Percentiles rank a stretch among this genome's conserved stretches.
Evolutionary conservation across 2,113 vertebrate species (phyloP).

Genomic region (Lota lota): DNA sequence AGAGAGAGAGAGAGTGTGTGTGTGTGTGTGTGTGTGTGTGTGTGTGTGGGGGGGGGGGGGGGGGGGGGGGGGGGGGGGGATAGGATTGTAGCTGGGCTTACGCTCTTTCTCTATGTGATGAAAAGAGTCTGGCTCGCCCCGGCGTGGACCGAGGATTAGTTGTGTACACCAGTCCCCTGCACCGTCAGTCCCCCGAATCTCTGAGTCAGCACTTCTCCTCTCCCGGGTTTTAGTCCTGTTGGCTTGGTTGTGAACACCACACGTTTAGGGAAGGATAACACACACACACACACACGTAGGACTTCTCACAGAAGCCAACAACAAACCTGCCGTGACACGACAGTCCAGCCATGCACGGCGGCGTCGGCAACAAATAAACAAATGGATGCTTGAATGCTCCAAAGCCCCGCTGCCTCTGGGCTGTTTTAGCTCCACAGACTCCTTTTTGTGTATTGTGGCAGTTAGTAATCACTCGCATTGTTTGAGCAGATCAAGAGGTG

Average conservation of each 20-base stretch:
- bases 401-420: conserved; percentile 7
- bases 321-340: background rate
- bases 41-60: conserved; percentile 8
- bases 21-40: too few species aligned
- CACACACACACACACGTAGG: background rate
- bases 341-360: background rate
- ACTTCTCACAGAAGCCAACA: conserved; percentile 21
- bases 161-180: conserved; percentile 44
- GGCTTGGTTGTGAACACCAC: background rate
- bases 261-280: conserved; percentile 18
- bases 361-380: background rate
- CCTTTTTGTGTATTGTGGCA: conserved; percentile 49
- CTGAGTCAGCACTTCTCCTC: conserved; percentile 57
- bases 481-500: conserved; percentile 44
- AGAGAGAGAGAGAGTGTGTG: too few species aligned
- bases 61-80: conserved; percentile 33
- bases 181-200: conserved; percentile 38
- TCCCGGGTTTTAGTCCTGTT: conserved; percentile 17
- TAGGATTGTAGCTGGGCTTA: conserved; percentile 35
- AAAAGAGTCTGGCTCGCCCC: conserved; percentile 34
- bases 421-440: too few species aligned
- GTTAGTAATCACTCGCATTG: conserved; percentile 57
- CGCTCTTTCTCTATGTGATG: conserved; percentile 19
- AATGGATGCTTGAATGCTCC: conserved; percentile 1
- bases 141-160: conserved; percentile 52